Percentiles rank a stretch among this genome's conserved stretches.
phyloP scores from a whole-genome alignment of 2,888 invertebrate genomes.

The Alloplasta piceator region DNA sequence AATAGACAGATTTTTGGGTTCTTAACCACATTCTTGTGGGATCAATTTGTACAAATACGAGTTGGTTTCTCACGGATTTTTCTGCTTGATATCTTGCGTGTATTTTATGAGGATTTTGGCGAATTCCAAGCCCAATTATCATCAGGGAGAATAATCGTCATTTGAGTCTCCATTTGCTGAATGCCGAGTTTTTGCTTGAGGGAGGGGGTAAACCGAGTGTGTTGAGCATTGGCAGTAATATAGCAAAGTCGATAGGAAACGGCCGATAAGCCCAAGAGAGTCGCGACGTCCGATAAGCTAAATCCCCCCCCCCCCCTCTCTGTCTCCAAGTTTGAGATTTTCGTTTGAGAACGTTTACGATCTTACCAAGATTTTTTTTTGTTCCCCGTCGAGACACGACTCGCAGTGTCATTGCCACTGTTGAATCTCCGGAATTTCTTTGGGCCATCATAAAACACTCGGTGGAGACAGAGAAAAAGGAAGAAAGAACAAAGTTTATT shows the following conservation, averaged over 20 bases:
- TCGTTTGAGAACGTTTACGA: constrained; percentile 28
- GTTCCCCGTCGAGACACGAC: neutral
- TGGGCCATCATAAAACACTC: constrained; percentile 32
- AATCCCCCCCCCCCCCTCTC: constrained; percentile 8
- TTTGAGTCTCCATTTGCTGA: too few species aligned
- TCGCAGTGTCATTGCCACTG: constrained; percentile 36
- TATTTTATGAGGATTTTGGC: too few species aligned
- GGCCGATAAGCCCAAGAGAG: constrained; percentile 45
- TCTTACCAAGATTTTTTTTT: neutral
- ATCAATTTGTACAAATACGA: too few species aligned
- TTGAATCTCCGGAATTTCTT: constrained; percentile 38
- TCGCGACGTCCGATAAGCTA: constrained; percentile 46
- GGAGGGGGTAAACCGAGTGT: neutral
- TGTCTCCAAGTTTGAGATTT: constrained; percentile 13
- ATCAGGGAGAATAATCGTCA: too few species aligned
- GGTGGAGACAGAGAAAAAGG: too few species aligned
- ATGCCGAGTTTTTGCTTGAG: too few species aligned
- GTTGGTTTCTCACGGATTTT: too few species aligned
- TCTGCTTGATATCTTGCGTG: too few species aligned
- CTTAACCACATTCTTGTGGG: too few species aligned
- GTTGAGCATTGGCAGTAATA: neutral
- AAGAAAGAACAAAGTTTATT: too few species aligned
- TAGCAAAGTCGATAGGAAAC: constrained; percentile 44
- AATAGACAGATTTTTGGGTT: too few species aligned
- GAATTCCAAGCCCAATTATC: too few species aligned